Evolutionary conservation across 1,140 invertebrate species (phyloP), one percentile per base, ranked within the genome.

Genomic region (Nasonia giraulti): DNA sequence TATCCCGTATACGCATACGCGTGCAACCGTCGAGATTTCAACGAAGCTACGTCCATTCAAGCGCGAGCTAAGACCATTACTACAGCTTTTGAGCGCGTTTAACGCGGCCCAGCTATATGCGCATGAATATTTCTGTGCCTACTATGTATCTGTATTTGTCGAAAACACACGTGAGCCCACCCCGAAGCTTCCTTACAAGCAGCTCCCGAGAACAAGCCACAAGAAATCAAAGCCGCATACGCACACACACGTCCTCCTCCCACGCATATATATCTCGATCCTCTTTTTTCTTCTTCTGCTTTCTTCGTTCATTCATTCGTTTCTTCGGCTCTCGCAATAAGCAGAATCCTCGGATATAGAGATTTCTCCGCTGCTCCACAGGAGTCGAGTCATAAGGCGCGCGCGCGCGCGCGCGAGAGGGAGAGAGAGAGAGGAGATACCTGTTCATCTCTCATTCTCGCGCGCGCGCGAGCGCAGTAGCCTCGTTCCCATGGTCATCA

Each of bases 401-500:
- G 33, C n/a, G n/a, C n/a, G n/a, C n/a, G n/a, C n/a, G n/a, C n/a
- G n/a, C n/a, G n/a, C 47, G n/a, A 0, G 33, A 37, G 33, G 6
- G 33, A 37, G 33, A 37, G 33, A 37, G 33, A 37, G 33, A 76
- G n/a, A 76, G 82, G 82, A 85, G 86, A 87, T 88, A 89, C 88
- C 88, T 87, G 89, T 87, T 88, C 86, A 79, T 37, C 85, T 84
- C 87, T 82, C 84, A 86, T 81, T 82, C 82, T 84, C 55, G 23
- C 6, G 73, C 55, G 27, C 8, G 14, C 17, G 27, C 33, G 3
- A 6, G 14, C 17, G 55, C 55, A 62, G 55, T 62, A 62, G 55
- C 55, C 55, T 62, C 68, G 68, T 86, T 86, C 84, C 85, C 81
- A 86, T 80, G 85, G 88, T 91, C 90, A 92, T 92, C 92, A 91